A percentile compares a stretch with the other conserved stretches of the same genome.
phyloP scores from a whole-genome alignment of 2,797 vertebrate species.

The Eulemur rubriventer region DNA sequence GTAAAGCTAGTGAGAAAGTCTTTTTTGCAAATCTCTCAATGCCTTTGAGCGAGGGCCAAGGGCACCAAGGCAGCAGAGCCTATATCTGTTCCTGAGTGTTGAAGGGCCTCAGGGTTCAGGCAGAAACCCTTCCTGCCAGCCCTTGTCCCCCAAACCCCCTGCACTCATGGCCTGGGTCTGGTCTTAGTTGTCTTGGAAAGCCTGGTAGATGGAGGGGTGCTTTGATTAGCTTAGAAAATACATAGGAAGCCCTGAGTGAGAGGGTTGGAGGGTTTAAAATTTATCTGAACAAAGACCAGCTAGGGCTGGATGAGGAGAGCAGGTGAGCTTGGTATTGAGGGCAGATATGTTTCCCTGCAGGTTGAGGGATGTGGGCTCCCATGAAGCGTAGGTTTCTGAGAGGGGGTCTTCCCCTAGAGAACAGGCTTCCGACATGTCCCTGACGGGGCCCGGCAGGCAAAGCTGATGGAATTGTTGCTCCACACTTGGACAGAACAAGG shows the following conservation, averaged over 20 bases:
- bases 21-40: neutral
- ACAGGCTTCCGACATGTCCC: neutral
- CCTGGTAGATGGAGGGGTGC: neutral
- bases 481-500: neutral
- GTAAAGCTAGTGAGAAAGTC: neutral
- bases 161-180: neutral
- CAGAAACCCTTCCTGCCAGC: neutral
- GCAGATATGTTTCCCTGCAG: neutral
- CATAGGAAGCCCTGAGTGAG: neutral
- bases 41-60: neutral
- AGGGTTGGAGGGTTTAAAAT: neutral
- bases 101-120: neutral
- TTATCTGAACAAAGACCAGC: neutral
- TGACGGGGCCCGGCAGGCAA: neutral
- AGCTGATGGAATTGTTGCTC: constrained; percentile 5
- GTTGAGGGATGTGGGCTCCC: neutral
- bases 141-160: neutral
- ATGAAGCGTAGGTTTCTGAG: neutral
- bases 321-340: neutral
- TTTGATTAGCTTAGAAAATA: neutral
- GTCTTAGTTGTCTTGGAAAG: neutral
- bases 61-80: neutral
- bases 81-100: neutral
- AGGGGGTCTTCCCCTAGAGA: neutral
- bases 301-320: neutral